These are phyloP conservation scores for Choloepus didactylus DNA, from an alignment of 2,797 vertebrate species.

Conservation along the genomic window DNA sequence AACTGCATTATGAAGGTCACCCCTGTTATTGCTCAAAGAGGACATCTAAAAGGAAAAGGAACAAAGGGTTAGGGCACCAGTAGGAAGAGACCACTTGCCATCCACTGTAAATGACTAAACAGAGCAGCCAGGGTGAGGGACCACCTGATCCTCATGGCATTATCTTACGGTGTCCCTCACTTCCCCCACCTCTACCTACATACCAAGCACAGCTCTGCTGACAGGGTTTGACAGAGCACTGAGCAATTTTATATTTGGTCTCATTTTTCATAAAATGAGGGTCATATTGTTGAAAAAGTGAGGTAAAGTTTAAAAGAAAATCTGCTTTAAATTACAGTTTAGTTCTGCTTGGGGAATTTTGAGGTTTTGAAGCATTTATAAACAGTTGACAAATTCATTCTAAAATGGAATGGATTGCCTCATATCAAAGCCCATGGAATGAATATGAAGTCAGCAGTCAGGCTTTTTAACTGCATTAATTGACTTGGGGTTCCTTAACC, in stretches of 20 bases:
- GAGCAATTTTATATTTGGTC: background rate
- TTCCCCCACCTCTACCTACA: background rate
- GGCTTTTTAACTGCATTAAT: constrained; percentile 73
- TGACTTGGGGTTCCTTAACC: constrained; percentile 74
- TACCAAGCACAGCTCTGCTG: background rate
- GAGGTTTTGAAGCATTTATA: background rate
- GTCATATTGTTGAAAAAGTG: background rate
- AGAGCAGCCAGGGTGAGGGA: background rate
- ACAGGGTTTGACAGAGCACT: background rate
- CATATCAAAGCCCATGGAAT: background rate
- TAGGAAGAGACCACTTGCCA: background rate
- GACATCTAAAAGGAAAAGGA: background rate
- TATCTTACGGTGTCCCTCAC: background rate
- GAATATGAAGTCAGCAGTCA: constrained; percentile 25
- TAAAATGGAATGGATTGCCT: constrained; percentile 23
- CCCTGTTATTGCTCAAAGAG: background rate
- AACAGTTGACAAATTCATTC: background rate
- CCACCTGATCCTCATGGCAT: background rate
- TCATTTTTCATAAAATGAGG: background rate
- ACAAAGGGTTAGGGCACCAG: background rate
- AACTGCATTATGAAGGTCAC: background rate
- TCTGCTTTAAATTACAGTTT: background rate
- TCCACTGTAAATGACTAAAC: background rate
- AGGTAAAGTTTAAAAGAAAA: background rate
- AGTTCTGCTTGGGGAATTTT: background rate